Evolutionary conservation across 2,888 invertebrate species (phyloP).

Genomic region (Prosopocoilus inquinatus): DNA sequence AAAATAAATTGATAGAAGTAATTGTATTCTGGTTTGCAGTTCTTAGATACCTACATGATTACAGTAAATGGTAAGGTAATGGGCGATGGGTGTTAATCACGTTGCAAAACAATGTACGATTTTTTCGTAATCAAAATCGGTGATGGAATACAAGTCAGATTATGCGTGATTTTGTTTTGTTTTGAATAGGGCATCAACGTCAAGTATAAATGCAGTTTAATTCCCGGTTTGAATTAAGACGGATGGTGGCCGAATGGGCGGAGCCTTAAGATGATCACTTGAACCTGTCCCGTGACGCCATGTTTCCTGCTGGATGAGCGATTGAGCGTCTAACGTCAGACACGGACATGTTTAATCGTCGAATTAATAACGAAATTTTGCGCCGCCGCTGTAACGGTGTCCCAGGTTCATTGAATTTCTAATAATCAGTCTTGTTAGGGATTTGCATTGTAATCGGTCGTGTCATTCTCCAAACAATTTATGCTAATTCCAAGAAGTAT

Average conservation of each 20-base stretch:
- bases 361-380: constrained; percentile 9
- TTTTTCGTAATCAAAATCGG: not conserved
- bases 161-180: constrained; percentile 23
- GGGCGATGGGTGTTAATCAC: not conserved
- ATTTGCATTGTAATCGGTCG: not conserved
- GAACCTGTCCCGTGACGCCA: constrained; percentile 35
- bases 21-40: no score
- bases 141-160: constrained; percentile 2
- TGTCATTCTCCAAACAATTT: not conserved
- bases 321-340: constrained; percentile 22
- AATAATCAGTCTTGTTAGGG: not conserved
- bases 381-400: constrained; percentile 1
- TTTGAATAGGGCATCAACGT: constrained; percentile 33
- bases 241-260: constrained; percentile 34
- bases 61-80: no score
- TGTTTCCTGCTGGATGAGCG: constrained; percentile 29
- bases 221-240: constrained; percentile 37
- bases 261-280: constrained; percentile 31
- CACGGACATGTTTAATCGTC: constrained; percentile 20
- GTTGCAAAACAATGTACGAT: not conserved
- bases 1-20: no score
- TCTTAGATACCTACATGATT: no score
- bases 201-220: constrained; percentile 37
- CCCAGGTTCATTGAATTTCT: not conserved
- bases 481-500: not conserved